phyloP scores from a whole-genome alignment of 2,113 vertebrate genomes.

The Jacana jacana region DNA sequence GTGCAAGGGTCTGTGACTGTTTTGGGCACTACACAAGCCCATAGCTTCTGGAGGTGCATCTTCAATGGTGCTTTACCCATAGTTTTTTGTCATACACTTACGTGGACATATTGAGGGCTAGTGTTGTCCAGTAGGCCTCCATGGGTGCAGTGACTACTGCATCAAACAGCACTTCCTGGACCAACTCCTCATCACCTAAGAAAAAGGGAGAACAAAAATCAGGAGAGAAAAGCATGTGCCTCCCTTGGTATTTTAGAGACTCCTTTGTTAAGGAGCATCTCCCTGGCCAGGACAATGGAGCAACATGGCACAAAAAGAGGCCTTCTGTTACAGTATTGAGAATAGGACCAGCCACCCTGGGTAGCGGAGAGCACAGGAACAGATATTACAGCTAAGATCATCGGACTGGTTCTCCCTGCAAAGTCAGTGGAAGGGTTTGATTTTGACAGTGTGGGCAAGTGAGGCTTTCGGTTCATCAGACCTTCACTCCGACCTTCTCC shows the following conservation, averaged over 20 bases:
- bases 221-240: background rate
- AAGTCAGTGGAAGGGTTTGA: background rate
- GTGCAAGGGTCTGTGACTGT: background rate
- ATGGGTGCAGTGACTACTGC: constrained; percentile 94
- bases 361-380: background rate
- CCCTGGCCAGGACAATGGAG: background rate
- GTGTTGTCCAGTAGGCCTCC: constrained; percentile 94
- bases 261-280: background rate
- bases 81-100: constrained; percentile 48
- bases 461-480: background rate
- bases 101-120: constrained; percentile 86
- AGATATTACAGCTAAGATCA: background rate
- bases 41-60: background rate
- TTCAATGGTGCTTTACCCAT: background rate
- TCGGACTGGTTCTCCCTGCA: background rate
- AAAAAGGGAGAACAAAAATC: background rate
- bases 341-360: background rate
- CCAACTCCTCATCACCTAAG: constrained; percentile 86
- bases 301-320: background rate
- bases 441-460: background rate
- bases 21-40: background rate
- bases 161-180: constrained; percentile 90
- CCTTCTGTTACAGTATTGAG: background rate
- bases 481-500: background rate
- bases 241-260: background rate